Conservation (phyloP, 2,797 vertebrate genomes). For the Psittacula echo region DNA sequence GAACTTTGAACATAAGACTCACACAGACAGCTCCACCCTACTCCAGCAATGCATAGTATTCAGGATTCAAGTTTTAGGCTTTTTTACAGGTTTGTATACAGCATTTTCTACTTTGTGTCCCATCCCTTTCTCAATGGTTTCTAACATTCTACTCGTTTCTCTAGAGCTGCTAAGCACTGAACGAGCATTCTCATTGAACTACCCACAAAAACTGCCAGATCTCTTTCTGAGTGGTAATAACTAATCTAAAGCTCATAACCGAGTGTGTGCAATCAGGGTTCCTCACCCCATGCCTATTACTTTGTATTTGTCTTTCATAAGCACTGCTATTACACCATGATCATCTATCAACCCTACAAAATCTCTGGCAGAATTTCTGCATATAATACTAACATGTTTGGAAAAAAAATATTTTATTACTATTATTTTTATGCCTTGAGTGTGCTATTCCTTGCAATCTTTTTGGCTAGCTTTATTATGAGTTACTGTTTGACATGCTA, state of each 20-base stretch:
- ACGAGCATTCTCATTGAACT: background rate
- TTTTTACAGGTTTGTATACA: background rate
- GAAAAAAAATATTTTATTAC: background rate
- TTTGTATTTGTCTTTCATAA: slow-evolving; percentile 3
- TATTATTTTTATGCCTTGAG: background rate
- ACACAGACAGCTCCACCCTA: background rate
- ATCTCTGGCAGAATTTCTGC: slow-evolving; percentile 2
- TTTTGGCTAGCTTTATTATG: background rate
- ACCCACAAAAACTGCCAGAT: background rate
- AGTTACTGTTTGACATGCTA: background rate
- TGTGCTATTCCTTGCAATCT: background rate
- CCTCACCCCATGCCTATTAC: background rate
- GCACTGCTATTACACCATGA: background rate
- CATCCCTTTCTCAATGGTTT: background rate
- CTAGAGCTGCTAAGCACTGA: background rate
- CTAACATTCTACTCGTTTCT: background rate
- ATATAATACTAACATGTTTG: background rate
- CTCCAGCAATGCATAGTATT: background rate
- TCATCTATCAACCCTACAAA: background rate
- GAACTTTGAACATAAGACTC: background rate
- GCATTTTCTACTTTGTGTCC: background rate
- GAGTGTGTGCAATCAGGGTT: background rate
- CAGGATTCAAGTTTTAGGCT: background rate
- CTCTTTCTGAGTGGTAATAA: background rate
- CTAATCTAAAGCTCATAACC: background rate